Evolutionary conservation across 2,113 vertebrate species (phyloP).

Genomic region (Heterotis niloticus): DNA sequence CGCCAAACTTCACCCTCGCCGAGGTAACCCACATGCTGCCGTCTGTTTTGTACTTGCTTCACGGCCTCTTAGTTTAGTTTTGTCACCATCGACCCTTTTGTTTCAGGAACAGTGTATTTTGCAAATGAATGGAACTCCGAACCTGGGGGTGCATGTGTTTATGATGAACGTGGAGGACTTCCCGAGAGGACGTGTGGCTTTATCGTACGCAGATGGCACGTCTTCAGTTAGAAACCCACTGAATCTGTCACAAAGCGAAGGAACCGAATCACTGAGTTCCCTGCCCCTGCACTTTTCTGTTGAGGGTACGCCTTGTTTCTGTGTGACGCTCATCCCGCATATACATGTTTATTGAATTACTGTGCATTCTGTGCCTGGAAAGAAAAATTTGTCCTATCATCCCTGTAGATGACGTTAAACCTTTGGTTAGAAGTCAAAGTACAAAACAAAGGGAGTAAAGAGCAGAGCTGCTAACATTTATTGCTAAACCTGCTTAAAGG

Average conservation of each 20-base stretch:
- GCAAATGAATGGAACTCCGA: constrained; percentile 2
- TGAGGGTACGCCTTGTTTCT: constrained; percentile 43
- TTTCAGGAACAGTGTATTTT: constrained; percentile 47
- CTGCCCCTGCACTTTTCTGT: constrained; percentile 55
- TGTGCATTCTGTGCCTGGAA: not conserved
- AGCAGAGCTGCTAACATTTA: not conserved
- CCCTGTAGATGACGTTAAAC: no score
- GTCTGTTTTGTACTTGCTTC: not conserved
- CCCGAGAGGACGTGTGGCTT: no score
- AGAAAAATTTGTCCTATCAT: no score
- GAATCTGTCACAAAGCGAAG: not conserved
- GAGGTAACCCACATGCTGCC: constrained; percentile 42
- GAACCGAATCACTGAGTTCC: constrained; percentile 41
- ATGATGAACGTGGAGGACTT: constrained; percentile 58
- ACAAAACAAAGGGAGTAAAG: not conserved
- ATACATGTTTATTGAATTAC: not conserved
- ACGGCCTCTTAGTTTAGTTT: not conserved
- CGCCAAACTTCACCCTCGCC: constrained; percentile 44
- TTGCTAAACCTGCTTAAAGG: not conserved
- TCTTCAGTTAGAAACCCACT: not conserved
- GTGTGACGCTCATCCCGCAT: not conserved
- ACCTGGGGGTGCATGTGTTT: constrained; percentile 48
- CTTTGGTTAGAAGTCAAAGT: not conserved
- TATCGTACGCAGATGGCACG: constrained; percentile 42
- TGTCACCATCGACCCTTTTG: not conserved